phyloP scores from a whole-genome alignment of 2,888 invertebrate species.

The Pimpla rufipes region DNA sequence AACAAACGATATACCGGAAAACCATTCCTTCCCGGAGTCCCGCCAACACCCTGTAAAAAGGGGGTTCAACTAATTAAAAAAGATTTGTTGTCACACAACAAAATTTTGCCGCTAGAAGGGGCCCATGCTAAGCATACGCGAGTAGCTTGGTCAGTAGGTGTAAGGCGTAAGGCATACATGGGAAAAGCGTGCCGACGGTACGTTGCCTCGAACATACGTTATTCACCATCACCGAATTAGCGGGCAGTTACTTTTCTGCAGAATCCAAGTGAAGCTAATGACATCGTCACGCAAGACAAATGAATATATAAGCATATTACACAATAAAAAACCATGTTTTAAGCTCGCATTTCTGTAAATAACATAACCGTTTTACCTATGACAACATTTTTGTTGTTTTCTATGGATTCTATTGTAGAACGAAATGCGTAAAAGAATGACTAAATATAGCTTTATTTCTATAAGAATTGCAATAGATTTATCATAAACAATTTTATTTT shows the following conservation, averaged over 20 bases:
- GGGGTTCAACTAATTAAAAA: conserved; percentile 83
- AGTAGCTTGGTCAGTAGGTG: not conserved
- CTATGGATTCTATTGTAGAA: no score
- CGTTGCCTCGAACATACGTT: not conserved
- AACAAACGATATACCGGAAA: conserved; percentile 92
- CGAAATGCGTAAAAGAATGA: no score
- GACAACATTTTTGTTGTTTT: no score
- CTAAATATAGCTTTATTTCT: no score
- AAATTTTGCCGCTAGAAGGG: conserved; percentile 51
- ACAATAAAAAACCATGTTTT: not conserved
- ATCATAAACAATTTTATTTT: no score
- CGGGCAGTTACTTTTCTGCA: not conserved
- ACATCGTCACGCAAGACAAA: not conserved
- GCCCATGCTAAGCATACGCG: conserved; percentile 59
- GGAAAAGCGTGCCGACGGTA: not conserved
- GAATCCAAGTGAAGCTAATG: not conserved
- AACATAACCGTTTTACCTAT: no score
- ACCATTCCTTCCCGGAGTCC: conserved; percentile 94
- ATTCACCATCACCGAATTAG: conserved; percentile 16
- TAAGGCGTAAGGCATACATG: not conserved
- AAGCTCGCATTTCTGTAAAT: no score
- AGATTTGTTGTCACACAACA: conserved; percentile 62
- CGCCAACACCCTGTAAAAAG: conserved; percentile 91
- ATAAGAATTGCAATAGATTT: no score
- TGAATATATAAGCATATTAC: not conserved